Conservation (phyloP, 2,888 invertebrate genomes). For the Coecobrya sp. region DNA sequence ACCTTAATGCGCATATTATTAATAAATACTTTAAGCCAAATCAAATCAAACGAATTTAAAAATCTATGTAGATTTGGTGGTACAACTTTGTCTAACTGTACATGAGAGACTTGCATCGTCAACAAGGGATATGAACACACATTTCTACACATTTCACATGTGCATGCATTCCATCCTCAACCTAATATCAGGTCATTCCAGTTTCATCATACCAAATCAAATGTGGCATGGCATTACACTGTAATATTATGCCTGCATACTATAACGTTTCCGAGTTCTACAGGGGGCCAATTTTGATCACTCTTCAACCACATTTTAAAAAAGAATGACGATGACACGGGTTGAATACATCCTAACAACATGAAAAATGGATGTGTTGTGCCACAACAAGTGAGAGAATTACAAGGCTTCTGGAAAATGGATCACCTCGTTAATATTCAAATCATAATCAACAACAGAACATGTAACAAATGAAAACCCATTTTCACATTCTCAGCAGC, state of each 20-base stretch:
- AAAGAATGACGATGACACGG: conserved; percentile 75
- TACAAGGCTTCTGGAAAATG: conserved; percentile 73
- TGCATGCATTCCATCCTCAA: conserved; percentile 8
- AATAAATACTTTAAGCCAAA: background rate
- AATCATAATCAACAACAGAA: conserved; percentile 67
- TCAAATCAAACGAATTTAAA: background rate
- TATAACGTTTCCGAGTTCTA: conserved; percentile 7
- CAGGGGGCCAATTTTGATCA: conserved; percentile 74
- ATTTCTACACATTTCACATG: conserved; percentile 25
- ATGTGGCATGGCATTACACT: background rate
- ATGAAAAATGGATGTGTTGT: conserved; percentile 66
- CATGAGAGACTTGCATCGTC: background rate
- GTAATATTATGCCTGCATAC: background rate
- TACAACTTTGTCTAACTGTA: background rate
- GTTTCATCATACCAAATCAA: background rate
- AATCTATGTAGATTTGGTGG: background rate
- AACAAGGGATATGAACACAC: background rate
- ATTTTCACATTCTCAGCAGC: conserved; percentile 64
- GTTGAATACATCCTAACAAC: conserved; percentile 75
- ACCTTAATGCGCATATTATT: background rate
- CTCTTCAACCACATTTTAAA: conserved; percentile 59
- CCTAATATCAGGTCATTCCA: background rate
- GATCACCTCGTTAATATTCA: conserved; percentile 82
- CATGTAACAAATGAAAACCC: conserved; percentile 51
- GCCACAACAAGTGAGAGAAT: conserved; percentile 71